Percentiles rank a stretch among this genome's conserved stretches.
phyloP scores from a whole-genome alignment of 92 coral and sea anemone species.

The Actinernus sp. region DNA sequence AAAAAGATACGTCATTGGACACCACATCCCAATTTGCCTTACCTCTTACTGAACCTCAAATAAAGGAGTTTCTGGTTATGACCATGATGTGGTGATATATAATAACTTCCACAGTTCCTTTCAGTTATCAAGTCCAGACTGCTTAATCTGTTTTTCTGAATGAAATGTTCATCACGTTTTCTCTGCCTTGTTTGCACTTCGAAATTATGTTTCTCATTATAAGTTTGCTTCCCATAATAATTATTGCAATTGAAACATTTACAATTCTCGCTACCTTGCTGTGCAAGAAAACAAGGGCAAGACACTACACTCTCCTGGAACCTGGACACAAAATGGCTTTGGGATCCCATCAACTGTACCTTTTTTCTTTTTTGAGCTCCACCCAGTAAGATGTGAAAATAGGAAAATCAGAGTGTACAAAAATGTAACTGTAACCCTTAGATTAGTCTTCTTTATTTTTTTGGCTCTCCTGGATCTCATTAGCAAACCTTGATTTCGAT shows the following conservation, averaged over 20 bases:
- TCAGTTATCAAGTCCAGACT: constrained; percentile 25
- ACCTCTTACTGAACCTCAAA: constrained; percentile 30
- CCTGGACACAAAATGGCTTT: constrained; percentile 27
- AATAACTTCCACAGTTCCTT: constrained; percentile 10
- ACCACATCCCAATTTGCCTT: constrained; percentile 6
- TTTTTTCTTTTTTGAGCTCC: too few species aligned
- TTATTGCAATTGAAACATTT: constrained; percentile 28
- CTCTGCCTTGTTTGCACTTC: not conserved
- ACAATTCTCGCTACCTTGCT: constrained; percentile 11
- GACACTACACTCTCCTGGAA: constrained; percentile 33
- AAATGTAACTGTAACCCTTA: too few species aligned
- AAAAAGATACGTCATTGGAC: constrained; percentile 25
- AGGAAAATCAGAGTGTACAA: too few species aligned
- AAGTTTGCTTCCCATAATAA: constrained; percentile 20
- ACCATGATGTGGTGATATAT: constrained; percentile 12
- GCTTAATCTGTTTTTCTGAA: constrained; percentile 26
- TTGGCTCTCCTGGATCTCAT: not conserved
- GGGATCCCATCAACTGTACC: too few species aligned
- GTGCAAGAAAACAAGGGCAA: constrained; percentile 37
- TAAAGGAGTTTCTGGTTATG: constrained; percentile 22
- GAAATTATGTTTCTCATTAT: not conserved
- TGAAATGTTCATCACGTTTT: constrained; percentile 15
- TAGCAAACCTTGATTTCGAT: constrained; percentile 14
- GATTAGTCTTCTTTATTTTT: too few species aligned
- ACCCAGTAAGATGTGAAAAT: too few species aligned